Base-by-base conservation (phyloP, 2,888 invertebrate species). In the Trimorus sp. region DNA sequence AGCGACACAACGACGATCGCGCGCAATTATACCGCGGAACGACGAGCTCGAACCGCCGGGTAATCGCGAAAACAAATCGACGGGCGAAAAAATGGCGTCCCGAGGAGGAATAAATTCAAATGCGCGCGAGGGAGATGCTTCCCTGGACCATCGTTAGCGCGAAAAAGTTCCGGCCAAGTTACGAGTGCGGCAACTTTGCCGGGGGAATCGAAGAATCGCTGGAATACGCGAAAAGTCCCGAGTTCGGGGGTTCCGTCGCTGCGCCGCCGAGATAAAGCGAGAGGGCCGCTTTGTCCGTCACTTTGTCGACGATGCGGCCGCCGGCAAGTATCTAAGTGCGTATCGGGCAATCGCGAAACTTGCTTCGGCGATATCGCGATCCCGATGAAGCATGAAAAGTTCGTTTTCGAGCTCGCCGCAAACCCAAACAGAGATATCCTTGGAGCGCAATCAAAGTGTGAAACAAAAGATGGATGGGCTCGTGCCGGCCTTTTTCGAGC, bases 121-220 rank as follows among this genome's bases (percentile, higher is more conserved):
- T 80, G 26, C 38, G 65, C 63, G 62, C 54, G 38, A 54, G 54
- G 68, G 40, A 82, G 83, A 83, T 83, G 84, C 68, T 83, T 83
- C 82, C 76, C 63, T 83, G 85, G 85, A 85, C 84, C 85, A 79
- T 85, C 87, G 86, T 87, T 87, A 86, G 84, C 83, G 85, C 76
- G 79, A 83, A 84, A 88, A 88, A 88, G 83, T 88, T 88, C 83
- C 71, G 60, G 82, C 69, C 66, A 79, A 88, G 86, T 75, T 53
- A 58, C 83, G 85, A 86, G 86, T 87, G 85, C 82, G 85, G 84
- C 82, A 86, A 85, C 85, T 75, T 75, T 54, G 60, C 83, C 84
- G 82, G 74, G 84, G 80, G 73, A 84, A 84, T 83, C 81, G 84
- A 82, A 82, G 83, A 84, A 84, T 84, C 79, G 77, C 69, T 68